A percentile compares a stretch with the other conserved stretches of the same genome.
Conservation (phyloP, 2,888 invertebrate species). For the Sinopyrophorus schimmeli region DNA sequence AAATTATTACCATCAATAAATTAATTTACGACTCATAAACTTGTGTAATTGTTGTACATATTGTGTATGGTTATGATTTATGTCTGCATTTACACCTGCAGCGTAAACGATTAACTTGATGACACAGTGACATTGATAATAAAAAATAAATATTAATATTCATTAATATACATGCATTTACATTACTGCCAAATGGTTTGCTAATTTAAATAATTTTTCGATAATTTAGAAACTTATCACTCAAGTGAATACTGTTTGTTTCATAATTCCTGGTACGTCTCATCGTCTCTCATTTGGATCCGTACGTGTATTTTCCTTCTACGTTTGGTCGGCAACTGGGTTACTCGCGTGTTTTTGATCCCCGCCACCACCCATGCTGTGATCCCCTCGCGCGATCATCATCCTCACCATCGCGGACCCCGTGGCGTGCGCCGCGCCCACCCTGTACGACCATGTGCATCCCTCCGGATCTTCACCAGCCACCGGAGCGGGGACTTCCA, state of each 20-base stretch:
- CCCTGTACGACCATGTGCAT: conserved; percentile 82
- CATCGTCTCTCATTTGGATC: conserved; percentile 24
- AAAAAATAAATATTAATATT: conserved; percentile 5
- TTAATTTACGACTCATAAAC: conserved; percentile 51
- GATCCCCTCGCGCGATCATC: conserved; percentile 54
- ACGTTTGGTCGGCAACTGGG: conserved; percentile 39
- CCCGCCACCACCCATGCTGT: conserved; percentile 47
- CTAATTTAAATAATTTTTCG: conserved; percentile 1
- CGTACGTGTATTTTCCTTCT: conserved; percentile 39
- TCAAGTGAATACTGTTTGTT: conserved; percentile 25
- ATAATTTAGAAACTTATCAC: conserved; percentile 7
- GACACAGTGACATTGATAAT: conserved; percentile 33
- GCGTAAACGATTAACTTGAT: conserved; percentile 36
- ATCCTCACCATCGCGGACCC: conserved; percentile 71
- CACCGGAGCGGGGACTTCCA: conserved; percentile 81
- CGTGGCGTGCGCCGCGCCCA: conserved; percentile 77
- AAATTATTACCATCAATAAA: conserved; percentile 49
- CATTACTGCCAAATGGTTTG: conserved; percentile 12
- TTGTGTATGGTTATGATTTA: conserved; percentile 44
- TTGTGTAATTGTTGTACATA: conserved; percentile 40
- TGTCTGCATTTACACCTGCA: conserved; percentile 41
- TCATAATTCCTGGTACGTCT: conserved; percentile 31
- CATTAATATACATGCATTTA: conserved; percentile 5
- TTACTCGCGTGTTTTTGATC: conserved; percentile 27
- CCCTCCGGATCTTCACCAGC: conserved; percentile 73